Conservation (phyloP, 1,140 invertebrate genomes). For the Chironomus tepperi region DNA sequence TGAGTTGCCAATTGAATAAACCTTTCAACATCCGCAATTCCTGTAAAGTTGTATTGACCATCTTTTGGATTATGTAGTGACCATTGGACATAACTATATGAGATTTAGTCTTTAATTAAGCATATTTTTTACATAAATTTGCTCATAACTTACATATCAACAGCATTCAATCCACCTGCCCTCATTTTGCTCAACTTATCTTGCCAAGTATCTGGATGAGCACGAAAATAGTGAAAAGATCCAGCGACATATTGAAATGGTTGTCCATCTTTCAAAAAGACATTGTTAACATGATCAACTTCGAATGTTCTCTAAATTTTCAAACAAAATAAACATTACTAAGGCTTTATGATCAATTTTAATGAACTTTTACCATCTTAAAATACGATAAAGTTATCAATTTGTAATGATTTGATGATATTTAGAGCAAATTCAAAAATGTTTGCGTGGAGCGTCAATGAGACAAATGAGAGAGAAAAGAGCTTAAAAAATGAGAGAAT, state of each 20-base stretch:
- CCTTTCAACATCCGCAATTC: constrained; percentile 45
- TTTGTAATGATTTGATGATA: not conserved
- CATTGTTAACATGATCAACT: constrained; percentile 59
- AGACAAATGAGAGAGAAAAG: not conserved
- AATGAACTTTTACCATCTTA: not conserved
- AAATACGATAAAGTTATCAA: constrained; percentile 1
- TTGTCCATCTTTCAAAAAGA: constrained; percentile 70
- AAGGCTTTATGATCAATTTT: not conserved
- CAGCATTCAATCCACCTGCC: constrained; percentile 74
- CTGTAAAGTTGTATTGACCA: constrained; percentile 59
- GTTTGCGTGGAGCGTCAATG: not conserved
- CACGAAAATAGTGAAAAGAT: constrained; percentile 82
- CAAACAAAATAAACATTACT: not conserved
- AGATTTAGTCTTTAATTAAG: not conserved
- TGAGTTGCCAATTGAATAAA: constrained; percentile 63
- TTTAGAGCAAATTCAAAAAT: not conserved
- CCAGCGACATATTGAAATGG: constrained; percentile 75
- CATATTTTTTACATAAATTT: not conserved
- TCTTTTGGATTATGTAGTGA: constrained; percentile 72
- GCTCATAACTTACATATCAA: constrained; percentile 45
- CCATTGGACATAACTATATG: constrained; percentile 79
- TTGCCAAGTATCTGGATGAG: constrained; percentile 68
- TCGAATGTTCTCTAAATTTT: constrained; percentile 31
- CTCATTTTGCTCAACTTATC: constrained; percentile 70
- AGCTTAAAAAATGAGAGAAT: not conserved